Base-by-base conservation (phyloP, 2,797 vertebrate genomes). In the Acanthurus leucopareius region DNA sequence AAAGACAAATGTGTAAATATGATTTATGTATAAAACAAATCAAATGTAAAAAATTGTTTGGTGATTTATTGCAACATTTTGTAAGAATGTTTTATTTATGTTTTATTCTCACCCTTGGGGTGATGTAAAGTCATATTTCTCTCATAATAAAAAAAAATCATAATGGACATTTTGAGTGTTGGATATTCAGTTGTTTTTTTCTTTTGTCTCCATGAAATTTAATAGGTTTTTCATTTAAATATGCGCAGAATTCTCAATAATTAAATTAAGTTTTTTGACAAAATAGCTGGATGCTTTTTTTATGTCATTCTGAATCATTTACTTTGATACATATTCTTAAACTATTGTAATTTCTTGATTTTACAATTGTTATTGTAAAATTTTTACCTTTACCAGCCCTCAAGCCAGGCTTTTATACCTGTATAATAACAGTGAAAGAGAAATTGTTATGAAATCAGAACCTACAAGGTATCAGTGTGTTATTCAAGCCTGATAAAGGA, bases 41-140 rank as follows among this genome's bases (percentile, higher is more conserved):
- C 84, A 86, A 89, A 74, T 97, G 96, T 97, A 97, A 94, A 97
- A 95, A 93, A 87, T 86, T 89, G 86, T 92, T 94, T 94, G 95
- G 94, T 96, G 95, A 95, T 93, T 96, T 84, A 92, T 91, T 91
- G 90, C 89, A 90, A 68, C 91, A 90, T 96, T 97, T 97, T 97
- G 94, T 97, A 97, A 95, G 92, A 93, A 94, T 91, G 92, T 95
- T 96, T 97, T 98, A 99, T 99, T 99, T 99, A 99, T 98, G 96
- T 92, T 94, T 87, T 92, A 93, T 93, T 91, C 92, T 93, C 90
- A 91, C 94, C 94, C 88, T 93, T 47, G n/a, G 53, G 88, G 85
- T 72, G 77, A 88, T 89, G 95, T 94, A 96, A 96, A 97, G 94
- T 95, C 95, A 94, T 87, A 93, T 94, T 95, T 93, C 92, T 90